Evolutionary conservation across 2,888 invertebrate genomes (phyloP).

Genomic region (Oscheius sp.): DNA sequence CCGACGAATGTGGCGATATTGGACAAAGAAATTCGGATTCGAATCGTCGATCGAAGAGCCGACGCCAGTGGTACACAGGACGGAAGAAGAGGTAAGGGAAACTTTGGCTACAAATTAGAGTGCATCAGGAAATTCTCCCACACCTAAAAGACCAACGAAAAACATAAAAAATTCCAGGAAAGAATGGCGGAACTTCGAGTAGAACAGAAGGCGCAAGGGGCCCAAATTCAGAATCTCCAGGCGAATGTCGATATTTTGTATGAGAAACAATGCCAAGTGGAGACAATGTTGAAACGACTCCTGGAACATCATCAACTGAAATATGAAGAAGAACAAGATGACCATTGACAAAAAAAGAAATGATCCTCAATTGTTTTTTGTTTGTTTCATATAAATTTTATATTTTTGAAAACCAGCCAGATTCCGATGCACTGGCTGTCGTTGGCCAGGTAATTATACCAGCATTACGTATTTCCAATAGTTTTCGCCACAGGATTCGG

Average conservation of each 20-base stretch:
- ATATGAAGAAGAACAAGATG: not conserved
- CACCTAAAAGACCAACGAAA: not conserved
- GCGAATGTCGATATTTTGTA: constrained; percentile 54
- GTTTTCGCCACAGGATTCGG: no score
- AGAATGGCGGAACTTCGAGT: constrained; percentile 39
- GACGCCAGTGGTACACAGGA: not conserved
- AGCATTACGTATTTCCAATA: no score
- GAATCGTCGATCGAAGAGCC: constrained; percentile 16
- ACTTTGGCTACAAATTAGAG: not conserved
- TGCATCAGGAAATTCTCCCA: not conserved
- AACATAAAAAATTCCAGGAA: constrained; percentile 41
- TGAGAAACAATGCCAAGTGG: constrained; percentile 51
- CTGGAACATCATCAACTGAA: constrained; percentile 12
- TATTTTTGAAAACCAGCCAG: no score
- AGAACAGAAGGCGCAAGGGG: constrained; percentile 40
- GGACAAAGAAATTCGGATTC: constrained; percentile 27
- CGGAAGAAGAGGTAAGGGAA: constrained; percentile 35
- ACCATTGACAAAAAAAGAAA: not conserved
- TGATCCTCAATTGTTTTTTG: not conserved
- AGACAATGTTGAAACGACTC: constrained; percentile 35
- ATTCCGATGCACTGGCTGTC: no score
- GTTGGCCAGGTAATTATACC: no score
- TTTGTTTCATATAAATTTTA: not conserved
- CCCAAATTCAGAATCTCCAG: constrained; percentile 44
- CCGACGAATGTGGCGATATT: not conserved